A percentile compares a stretch with the other conserved stretches of the same genome.
phyloP scores from a whole-genome alignment of 2,888 invertebrate species.

The Sepiola atlantica region DNA sequence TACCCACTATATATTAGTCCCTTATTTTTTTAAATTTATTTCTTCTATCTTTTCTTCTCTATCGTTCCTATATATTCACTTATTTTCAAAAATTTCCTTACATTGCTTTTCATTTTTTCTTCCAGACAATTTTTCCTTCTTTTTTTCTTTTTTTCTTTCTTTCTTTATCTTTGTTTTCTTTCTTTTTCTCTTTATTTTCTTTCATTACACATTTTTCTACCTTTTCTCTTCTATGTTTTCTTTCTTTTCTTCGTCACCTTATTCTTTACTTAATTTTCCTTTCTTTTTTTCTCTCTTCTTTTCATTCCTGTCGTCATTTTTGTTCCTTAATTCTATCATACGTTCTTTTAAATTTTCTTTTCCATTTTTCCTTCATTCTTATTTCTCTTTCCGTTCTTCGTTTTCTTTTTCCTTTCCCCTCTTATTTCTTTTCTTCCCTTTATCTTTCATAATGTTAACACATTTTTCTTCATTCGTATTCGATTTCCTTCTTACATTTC shows the following conservation, averaged over 20 bases:
- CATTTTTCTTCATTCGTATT: background rate
- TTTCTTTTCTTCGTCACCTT: background rate
- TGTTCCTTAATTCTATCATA: background rate
- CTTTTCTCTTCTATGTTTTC: background rate
- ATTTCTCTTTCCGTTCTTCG: background rate
- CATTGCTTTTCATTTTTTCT: background rate
- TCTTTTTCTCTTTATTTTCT: background rate
- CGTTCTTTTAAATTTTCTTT: background rate
- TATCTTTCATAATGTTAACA: no score
- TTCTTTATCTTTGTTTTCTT: background rate
- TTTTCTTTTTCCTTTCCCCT: background rate
- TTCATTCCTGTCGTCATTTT: background rate
- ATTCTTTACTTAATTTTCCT: background rate
- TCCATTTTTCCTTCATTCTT: background rate
- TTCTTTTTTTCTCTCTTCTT: background rate
- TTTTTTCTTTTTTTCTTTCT: background rate
- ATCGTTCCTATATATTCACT: background rate
- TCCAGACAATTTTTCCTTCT: background rate
- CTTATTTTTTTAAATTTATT: background rate
- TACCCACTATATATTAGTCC: background rate
- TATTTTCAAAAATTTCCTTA: background rate
- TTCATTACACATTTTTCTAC: background rate
- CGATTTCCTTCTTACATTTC: background rate
- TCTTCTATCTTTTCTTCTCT: background rate
- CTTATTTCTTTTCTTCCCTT: background rate